Evolutionary conservation across 2,888 invertebrate genomes (phyloP).

Genomic region (Epistrophe grossulariae): DNA sequence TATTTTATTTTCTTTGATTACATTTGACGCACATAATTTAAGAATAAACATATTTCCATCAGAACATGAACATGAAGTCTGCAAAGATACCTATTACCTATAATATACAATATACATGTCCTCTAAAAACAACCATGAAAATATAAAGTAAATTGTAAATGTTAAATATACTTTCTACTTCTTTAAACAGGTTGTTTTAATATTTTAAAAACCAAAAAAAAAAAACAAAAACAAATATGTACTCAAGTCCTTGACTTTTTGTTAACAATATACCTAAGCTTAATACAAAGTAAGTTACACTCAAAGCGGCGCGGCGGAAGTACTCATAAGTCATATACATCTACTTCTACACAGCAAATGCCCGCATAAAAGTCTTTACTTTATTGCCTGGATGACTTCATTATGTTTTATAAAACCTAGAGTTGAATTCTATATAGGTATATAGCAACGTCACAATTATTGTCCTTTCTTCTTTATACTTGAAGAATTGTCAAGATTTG

Average conservation of each 20-base stretch:
- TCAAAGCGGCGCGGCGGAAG: not conserved
- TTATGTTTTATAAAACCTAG: slow-evolving; percentile 22
- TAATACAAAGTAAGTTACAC: not conserved
- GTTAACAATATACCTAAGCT: not conserved
- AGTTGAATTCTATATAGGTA: not conserved
- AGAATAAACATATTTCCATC: too few species aligned
- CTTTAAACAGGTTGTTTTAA: not conserved
- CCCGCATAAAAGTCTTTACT: slow-evolving; percentile 27
- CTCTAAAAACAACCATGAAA: not conserved
- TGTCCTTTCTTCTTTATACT: not conserved
- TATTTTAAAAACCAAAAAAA: not conserved
- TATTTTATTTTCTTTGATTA: too few species aligned
- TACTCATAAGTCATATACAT: not conserved
- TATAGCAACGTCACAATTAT: not conserved
- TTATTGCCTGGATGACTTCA: slow-evolving; percentile 26
- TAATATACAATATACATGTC: not conserved
- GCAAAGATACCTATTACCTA: too few species aligned
- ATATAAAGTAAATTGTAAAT: not conserved
- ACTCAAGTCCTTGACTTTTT: slow-evolving; percentile 12
- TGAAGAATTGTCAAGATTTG: not conserved
- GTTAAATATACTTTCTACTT: not conserved
- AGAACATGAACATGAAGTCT: too few species aligned
- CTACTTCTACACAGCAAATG: not conserved
- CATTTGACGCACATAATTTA: too few species aligned
- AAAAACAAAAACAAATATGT: not conserved